These are phyloP conservation scores for Plagodis dolabraria DNA, from an alignment of 2,888 invertebrate species.

Conservation along the genomic window DNA sequence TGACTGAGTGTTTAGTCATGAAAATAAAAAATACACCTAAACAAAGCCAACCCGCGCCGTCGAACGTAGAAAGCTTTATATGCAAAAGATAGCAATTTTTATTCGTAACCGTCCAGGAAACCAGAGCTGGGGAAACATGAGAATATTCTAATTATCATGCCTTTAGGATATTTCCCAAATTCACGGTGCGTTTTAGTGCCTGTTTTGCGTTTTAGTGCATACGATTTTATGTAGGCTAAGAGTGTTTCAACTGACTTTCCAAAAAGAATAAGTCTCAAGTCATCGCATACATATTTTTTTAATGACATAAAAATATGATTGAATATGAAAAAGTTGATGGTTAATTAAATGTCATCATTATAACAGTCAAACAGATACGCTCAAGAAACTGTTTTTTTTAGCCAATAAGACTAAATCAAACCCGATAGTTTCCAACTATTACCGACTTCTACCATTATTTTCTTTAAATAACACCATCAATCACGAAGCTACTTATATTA, in stretches of 20 bases:
- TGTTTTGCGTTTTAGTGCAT: conserved; percentile 10
- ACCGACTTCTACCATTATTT: too few species aligned
- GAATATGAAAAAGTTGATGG: too few species aligned
- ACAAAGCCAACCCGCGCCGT: conserved; percentile 10
- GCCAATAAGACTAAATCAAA: too few species aligned
- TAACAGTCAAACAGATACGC: too few species aligned
- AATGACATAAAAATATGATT: too few species aligned
- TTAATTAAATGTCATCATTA: too few species aligned
- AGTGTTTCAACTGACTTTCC: neutral
- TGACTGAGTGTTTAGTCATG: neutral
- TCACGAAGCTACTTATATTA: too few species aligned
- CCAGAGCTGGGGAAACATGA: conserved; percentile 40
- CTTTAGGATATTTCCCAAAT: conserved; percentile 45
- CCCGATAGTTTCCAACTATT: too few species aligned
- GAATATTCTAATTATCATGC: conserved; percentile 57
- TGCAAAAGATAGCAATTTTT: conserved; percentile 31
- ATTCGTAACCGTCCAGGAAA: conserved; percentile 40
- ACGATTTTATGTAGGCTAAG: neutral
- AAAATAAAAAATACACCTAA: conserved; percentile 14
- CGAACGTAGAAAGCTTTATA: conserved; percentile 24
- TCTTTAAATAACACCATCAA: too few species aligned
- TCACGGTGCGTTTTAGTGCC: conserved; percentile 17
- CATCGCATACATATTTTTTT: too few species aligned
- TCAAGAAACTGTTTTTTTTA: too few species aligned
- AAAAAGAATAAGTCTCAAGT: too few species aligned